Evolutionary conservation across 2,797 vertebrate species (phyloP), one percentile per base, ranked within the genome.

Genomic region (Saxicola maurus): DNA sequence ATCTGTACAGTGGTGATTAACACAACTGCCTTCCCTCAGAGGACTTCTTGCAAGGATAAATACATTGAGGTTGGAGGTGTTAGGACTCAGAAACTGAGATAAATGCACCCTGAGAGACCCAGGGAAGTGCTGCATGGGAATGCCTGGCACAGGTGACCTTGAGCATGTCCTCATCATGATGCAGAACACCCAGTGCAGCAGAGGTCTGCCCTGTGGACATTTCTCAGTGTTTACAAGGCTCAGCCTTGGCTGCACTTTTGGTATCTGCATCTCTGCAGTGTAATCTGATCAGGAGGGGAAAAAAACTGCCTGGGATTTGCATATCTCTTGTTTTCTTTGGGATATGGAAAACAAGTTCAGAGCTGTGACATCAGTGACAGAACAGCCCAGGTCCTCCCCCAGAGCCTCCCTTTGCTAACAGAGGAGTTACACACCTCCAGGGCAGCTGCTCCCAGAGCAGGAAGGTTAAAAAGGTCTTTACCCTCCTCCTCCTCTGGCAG

Each of bases 1-100:
- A 33, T 85, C 92, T 92, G 91, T 85, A 38, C 84, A 74, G 79
- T 24, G 74, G 89, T 48, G 89, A 94, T 92, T 94, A 94, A 80
- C 86, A 61, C 74, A 73, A 35, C 80, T 37, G 84, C 82, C 43
- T 87, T 57, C 87, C 71, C 87, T 90, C 89, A 3, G 76, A 82
- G 89, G 86, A 42, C 30, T 60, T 86, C 38, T 45, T 69, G 68
- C 79, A 82, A 80, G 86, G 87, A 85, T 80, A 89, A 94, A 80
- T 82, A 6, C 28, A 57, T 86, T 4, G 7, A 66, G 68, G 84
- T 33, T 64, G 68, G 93, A 92, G 86, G 82, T 87, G 84, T 77
- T 82, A 67, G 84, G 78, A 57, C 68, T 78, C 74, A 79, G 65
- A 84, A 87, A 38, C 40, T 18, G 45, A 91, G 94, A 92, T 91